A percentile compares a stretch with the other conserved stretches of the same genome.
These are phyloP conservation scores for Petrosia ficiformis DNA, from an alignment of 37 sponge, comb jelly and placozoan species.

Conservation along the genomic window DNA sequence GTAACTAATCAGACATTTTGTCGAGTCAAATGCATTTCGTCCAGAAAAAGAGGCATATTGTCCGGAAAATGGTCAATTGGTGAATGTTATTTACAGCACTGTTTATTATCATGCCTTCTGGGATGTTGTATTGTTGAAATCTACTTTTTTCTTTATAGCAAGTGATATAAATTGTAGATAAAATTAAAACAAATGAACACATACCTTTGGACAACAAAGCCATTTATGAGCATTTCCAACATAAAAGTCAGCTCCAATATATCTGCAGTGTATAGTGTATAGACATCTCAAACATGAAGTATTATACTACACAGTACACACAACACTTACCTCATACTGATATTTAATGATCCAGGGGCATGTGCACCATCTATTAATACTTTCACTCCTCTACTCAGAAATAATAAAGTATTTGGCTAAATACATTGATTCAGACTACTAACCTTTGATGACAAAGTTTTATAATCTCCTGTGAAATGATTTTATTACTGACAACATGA, in stretches of 20 bases:
- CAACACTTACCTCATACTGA: conserved; percentile 70
- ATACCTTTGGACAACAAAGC: conserved; percentile 80
- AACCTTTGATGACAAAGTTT: conserved; percentile 59
- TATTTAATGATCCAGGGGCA: conserved; percentile 65
- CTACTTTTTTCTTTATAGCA: too few relatives aligned
- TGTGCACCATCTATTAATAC: conserved; percentile 95
- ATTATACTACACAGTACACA: too few relatives aligned
- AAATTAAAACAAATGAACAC: not conserved
- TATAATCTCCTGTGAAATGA: conserved; percentile 25
- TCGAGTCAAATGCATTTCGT: too few relatives aligned
- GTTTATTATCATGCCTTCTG: too few relatives aligned
- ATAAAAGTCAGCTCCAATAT: conserved; percentile 83
- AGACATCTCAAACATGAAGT: not conserved
- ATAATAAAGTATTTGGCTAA: too few relatives aligned
- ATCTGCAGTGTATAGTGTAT: conserved; percentile 25
- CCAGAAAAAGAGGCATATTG: too few relatives aligned
- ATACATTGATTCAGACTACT: too few relatives aligned
- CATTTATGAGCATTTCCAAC: conserved; percentile 84
- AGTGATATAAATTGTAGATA: not conserved
- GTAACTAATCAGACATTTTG: too few relatives aligned
- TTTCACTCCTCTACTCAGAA: conserved; percentile 56
- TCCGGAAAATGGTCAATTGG: too few relatives aligned
- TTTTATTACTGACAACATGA: not conserved
- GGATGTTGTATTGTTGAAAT: too few relatives aligned
- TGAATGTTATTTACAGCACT: too few relatives aligned